These are phyloP conservation scores for Caracal caracal DNA, from an alignment of 2,113 vertebrate genomes.

Conservation along the genomic window DNA sequence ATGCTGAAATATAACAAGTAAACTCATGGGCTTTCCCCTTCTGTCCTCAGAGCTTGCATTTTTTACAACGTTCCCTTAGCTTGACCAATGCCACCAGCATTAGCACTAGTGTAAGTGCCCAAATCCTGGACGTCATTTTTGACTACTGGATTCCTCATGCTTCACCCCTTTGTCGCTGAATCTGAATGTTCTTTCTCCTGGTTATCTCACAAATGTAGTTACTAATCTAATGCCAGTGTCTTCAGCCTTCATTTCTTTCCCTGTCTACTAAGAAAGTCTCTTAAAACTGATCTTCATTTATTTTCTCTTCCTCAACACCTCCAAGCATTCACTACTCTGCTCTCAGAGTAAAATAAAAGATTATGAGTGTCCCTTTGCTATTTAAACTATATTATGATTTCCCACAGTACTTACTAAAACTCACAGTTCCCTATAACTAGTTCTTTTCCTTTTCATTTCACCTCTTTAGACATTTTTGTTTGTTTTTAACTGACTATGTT, in stretches of 20 bases:
- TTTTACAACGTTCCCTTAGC: background rate
- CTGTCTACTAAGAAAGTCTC: background rate
- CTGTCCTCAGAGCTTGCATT: background rate
- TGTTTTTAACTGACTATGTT: background rate
- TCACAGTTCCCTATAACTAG: background rate
- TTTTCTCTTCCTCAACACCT: background rate
- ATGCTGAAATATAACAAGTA: background rate
- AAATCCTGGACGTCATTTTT: background rate
- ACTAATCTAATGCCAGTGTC: background rate
- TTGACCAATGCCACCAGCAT: background rate
- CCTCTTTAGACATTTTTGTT: background rate
- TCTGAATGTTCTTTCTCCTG: background rate
- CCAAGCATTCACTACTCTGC: background rate
- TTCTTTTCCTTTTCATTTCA: background rate
- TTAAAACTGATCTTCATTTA: background rate
- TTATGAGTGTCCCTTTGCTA: background rate
- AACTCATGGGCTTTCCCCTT: background rate
- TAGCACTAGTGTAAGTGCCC: background rate
- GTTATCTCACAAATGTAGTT: background rate
- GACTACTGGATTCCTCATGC: background rate
- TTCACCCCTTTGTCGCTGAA: background rate
- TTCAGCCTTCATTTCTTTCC: background rate
- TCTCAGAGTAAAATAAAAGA: background rate
- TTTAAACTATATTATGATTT: background rate
- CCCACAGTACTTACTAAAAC: background rate